Percentiles rank a stretch among this genome's conserved stretches.
Conservation (phyloP, 2,113 vertebrate genomes). For the Labrus mixtus region DNA sequence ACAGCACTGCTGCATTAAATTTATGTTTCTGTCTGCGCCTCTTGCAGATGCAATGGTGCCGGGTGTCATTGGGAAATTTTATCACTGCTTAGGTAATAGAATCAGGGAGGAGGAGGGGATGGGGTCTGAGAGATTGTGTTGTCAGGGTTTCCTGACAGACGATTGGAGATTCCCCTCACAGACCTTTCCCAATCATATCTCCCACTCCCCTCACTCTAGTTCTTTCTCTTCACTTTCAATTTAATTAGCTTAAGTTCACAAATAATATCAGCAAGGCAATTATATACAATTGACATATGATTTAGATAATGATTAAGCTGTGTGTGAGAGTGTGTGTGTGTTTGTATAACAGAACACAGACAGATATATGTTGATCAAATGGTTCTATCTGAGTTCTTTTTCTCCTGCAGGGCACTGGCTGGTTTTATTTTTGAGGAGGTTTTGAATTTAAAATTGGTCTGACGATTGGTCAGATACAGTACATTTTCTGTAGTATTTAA, state of each 20-base stretch:
- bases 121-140: conserved; percentile 73
- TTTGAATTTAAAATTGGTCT: conserved; percentile 15
- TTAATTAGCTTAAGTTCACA: conserved; percentile 49
- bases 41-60: conserved; percentile 66
- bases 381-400: neutral
- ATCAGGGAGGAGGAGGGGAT: conserved; percentile 57
- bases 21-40: conserved; percentile 70
- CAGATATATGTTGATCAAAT: conserved; percentile 14
- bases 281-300: conserved; percentile 18
- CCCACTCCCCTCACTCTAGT: neutral
- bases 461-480: neutral
- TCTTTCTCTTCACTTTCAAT: conserved; percentile 23
- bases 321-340: neutral
- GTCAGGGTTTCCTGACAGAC: conserved; percentile 75
- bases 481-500: too few relatives aligned
- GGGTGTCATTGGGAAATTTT: conserved; percentile 76
- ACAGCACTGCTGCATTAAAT: conserved; percentile 58
- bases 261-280: conserved; percentile 45
- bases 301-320: conserved; percentile 32
- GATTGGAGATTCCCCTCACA: conserved; percentile 45
- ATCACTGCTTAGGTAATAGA: conserved; percentile 80
- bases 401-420: neutral
- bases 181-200: neutral
- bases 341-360: neutral
- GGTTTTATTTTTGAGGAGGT: neutral